phyloP scores from a whole-genome alignment of 2,888 invertebrate species.

The Thera obeliscata region DNA sequence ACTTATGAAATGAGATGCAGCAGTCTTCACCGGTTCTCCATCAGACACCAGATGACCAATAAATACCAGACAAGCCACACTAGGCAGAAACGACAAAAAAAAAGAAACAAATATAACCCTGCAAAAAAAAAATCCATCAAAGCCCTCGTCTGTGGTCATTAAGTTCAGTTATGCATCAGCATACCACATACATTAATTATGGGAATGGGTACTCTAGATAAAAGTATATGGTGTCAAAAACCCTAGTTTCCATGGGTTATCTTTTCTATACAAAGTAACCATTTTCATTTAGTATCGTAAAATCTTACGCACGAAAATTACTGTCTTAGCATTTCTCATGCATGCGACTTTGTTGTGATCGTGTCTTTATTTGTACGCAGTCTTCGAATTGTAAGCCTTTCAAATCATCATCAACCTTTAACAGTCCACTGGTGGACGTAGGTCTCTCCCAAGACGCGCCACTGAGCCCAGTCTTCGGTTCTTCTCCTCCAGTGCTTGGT shows the following conservation, averaged over 20 bases:
- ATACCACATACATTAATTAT: slow-evolving; percentile 59
- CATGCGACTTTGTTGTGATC: slow-evolving; percentile 10
- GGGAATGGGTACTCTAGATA: slow-evolving; percentile 61
- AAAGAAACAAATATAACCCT: neutral
- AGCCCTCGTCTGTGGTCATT: slow-evolving; percentile 55
- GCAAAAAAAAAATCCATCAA: slow-evolving; percentile 1
- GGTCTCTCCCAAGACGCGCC: no score
- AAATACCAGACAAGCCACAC: no score
- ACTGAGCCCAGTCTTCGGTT: no score
- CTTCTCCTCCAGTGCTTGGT: no score
- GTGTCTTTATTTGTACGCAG: slow-evolving; percentile 12
- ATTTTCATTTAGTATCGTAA: slow-evolving; percentile 33
- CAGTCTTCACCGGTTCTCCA: no score
- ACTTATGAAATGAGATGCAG: no score
- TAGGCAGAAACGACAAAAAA: no score
- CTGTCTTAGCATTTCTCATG: slow-evolving; percentile 17
- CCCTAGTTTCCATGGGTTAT: slow-evolving; percentile 57
- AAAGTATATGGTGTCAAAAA: slow-evolving; percentile 29
- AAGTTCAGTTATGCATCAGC: slow-evolving; percentile 64
- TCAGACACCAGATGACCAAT: no score
- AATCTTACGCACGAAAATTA: slow-evolving; percentile 29
- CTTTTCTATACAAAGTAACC: slow-evolving; percentile 38
- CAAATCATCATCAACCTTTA: no score
- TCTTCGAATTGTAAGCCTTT: neutral
- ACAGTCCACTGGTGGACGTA: no score